Conservation (phyloP, 2,797 vertebrate species). For the Threskiornis aethiopicus region DNA sequence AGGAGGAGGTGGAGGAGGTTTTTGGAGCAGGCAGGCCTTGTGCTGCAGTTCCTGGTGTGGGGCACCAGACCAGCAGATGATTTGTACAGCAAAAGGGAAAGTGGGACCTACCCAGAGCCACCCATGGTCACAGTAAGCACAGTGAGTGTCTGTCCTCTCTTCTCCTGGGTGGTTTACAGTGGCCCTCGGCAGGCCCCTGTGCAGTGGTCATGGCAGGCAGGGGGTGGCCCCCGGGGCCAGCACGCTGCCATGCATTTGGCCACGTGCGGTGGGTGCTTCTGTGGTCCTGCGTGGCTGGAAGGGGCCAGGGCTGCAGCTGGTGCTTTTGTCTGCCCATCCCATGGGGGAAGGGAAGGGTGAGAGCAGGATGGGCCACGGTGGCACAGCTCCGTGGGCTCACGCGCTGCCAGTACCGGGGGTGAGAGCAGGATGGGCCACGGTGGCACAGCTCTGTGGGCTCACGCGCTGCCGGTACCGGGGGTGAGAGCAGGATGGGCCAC, state of each 20-base stretch:
- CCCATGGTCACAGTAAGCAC: neutral
- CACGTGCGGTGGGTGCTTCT: fast-evolving
- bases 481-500: no score
- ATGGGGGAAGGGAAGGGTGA: neutral
- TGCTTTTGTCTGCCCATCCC: fast-evolving
- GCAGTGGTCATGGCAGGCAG: fast-evolving
- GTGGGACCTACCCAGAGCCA: fast-evolving
- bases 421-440: no score
- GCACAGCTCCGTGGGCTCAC: no score
- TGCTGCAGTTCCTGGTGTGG: neutral
- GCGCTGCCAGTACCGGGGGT: no score
- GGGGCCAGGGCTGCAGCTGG: neutral
- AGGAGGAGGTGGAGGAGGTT: neutral
- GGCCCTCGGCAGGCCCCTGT: fast-evolving
- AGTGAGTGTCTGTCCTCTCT: neutral
- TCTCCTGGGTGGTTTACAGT: neutral
- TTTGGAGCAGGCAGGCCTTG: neutral
- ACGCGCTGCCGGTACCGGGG: no score
- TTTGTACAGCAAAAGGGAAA: neutral
- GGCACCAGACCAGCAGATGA: neutral
- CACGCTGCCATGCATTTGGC: fast-evolving
- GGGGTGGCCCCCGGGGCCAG: no score
- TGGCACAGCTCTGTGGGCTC: no score
- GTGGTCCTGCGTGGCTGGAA: neutral
- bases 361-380: no score